Base-by-base conservation (phyloP, 2,888 invertebrate genomes). In the Auanema freiburgensis region DNA sequence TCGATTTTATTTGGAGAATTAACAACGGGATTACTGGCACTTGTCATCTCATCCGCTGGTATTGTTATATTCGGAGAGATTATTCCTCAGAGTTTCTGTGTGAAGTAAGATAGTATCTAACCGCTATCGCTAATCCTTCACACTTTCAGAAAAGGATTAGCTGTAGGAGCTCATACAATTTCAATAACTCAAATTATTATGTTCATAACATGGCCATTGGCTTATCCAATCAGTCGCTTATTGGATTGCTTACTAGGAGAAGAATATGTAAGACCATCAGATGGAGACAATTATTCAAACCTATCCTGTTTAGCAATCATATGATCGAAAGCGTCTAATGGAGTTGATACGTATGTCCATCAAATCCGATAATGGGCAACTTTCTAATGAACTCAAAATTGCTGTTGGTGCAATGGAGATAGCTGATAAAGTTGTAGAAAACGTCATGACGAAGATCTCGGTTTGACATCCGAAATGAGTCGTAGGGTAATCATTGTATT, bases 371-470 rank as follows among this genome's bases (percentile, higher is more conserved):
- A 71, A 73, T 41, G 71, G 66, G 10, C 53, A 57, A 23, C 57
- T 72, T 3, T 78, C 78, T 2, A 79, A 81, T 53, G 82, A 82
- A 59, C 60, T 82, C 25, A 83, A 83, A 59, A 74, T 76, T 23
- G 72, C 69, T 14, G 71, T 82, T 3, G 98, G 98, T 0, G 98
- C 98, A 0, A 86, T 99, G 79, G 94, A 96, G 84, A 88, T 99
- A 55, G 90, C 92, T 53, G 93, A 91, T 86, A 98, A 98, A 87
- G 91, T 90, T 0, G 98, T 96, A 0, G 87, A 88, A 0, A 91
- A 95, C 80, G 91, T 97, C n/a, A 98, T 98, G 97, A 98, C 97
- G 2, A 91, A 90, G 81, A 88, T 98, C 67, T 92, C 92, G 42
- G 70, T 67, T 4, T 55, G 66, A 59, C 1, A 25, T 57, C 10